phyloP scores from a whole-genome alignment of 2,888 invertebrate genomes.

The Argyra leucocephala region DNA sequence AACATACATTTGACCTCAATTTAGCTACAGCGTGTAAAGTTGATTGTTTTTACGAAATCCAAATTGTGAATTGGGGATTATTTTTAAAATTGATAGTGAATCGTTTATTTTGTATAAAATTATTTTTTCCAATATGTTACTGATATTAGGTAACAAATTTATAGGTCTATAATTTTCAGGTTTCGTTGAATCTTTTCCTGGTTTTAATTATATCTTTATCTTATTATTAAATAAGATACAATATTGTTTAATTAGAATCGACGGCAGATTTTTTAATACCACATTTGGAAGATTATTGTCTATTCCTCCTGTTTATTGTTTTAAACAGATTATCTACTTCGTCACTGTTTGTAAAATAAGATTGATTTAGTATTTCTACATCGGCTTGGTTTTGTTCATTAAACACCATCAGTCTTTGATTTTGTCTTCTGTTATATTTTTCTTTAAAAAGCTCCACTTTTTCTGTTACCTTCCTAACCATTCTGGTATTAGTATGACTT shows the following conservation, averaged over 20 bases:
- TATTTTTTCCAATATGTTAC: no score
- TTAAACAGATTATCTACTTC: background rate
- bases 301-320: background rate
- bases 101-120: no score
- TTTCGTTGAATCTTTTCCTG: constrained; percentile 2
- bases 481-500: background rate
- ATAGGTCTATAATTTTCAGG: background rate
- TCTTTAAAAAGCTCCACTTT: background rate
- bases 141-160: background rate
- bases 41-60: no score
- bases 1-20: constrained; percentile 5
- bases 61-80: no score
- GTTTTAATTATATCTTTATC: background rate
- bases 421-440: background rate
- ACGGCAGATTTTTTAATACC: background rate
- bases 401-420: background rate
- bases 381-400: no score
- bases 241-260: no score
- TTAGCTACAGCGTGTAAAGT: no score
- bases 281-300: constrained; percentile 7
- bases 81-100: no score
- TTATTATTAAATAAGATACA: no score
- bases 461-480: background rate
- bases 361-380: no score
- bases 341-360: background rate